Conservation (phyloP, 53 echinoderm and acorn worm species). For the Paracentrotus lividus region DNA sequence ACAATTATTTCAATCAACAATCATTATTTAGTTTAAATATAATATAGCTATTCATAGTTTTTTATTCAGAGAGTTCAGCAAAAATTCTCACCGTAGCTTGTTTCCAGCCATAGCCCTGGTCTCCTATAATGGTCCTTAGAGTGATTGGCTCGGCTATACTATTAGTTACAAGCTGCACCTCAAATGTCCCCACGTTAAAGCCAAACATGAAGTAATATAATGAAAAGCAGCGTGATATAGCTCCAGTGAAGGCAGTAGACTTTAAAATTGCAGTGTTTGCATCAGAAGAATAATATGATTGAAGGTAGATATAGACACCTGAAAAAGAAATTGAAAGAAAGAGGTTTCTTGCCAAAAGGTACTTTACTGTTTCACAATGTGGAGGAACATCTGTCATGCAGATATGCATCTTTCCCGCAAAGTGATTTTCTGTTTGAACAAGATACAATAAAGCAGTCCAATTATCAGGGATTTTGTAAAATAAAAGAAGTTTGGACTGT, state of each 20-base stretch:
- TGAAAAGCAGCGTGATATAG: conserved; percentile 73
- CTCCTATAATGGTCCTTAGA: background rate
- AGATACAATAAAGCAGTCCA: too few relatives aligned
- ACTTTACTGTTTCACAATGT: too few relatives aligned
- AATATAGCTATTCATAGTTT: too few relatives aligned
- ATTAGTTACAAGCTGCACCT: background rate
- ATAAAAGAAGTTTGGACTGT: too few relatives aligned
- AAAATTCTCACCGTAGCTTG: background rate
- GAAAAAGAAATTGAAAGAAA: background rate
- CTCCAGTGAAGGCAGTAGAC: conserved; percentile 54
- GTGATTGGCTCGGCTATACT: background rate
- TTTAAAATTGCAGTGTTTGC: background rate
- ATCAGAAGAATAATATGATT: too few relatives aligned
- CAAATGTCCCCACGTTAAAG: background rate
- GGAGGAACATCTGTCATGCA: too few relatives aligned
- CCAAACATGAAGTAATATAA: conserved; percentile 95
- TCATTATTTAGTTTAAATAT: too few relatives aligned
- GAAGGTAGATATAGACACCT: conserved; percentile 35
- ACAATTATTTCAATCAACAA: too few relatives aligned
- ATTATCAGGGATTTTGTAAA: too few relatives aligned
- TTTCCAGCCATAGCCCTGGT: conserved; percentile 21
- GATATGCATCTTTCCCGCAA: too few relatives aligned
- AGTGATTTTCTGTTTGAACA: too few relatives aligned
- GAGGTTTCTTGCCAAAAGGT: too few relatives aligned
- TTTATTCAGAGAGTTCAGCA: background rate